phyloP scores from a whole-genome alignment of 2,797 vertebrate genomes.

The Gadopsis bispinosus region DNA sequence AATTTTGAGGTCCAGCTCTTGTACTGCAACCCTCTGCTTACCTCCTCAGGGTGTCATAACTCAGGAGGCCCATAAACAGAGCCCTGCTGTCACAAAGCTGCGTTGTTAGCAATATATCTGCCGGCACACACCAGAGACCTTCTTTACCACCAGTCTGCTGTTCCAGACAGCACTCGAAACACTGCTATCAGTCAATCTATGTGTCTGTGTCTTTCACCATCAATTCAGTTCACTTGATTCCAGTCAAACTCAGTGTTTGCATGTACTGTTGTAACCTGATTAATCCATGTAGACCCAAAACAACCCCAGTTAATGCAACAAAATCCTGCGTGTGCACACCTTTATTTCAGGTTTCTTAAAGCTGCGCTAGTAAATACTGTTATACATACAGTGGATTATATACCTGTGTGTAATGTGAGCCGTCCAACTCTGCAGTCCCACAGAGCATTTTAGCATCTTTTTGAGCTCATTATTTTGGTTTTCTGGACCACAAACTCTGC shows the following conservation, averaged over 20 bases:
- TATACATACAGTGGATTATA: no score
- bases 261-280: background rate
- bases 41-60: constrained; percentile 24
- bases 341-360: background rate
- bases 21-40: background rate
- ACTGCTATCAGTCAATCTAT: background rate
- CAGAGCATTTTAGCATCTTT: background rate
- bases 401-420: no score
- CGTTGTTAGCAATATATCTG: constrained; percentile 29
- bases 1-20: constrained; percentile 5
- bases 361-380: background rate
- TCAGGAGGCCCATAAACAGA: constrained; percentile 30
- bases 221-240: background rate
- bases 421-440: background rate
- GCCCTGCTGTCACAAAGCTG: constrained; percentile 29
- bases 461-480: constrained; percentile 1
- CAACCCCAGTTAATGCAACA: background rate
- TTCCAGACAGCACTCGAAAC: constrained; percentile 15
- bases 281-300: background rate
- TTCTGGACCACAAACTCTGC: background rate
- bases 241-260: background rate
- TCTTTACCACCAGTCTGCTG: constrained; percentile 12
- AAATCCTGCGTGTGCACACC: background rate
- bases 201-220: background rate
- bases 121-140: constrained; percentile 8